Percentiles rank a stretch among this genome's conserved stretches.
Conservation (phyloP, 1,140 invertebrate genomes). For the Platorchestia sp. region DNA sequence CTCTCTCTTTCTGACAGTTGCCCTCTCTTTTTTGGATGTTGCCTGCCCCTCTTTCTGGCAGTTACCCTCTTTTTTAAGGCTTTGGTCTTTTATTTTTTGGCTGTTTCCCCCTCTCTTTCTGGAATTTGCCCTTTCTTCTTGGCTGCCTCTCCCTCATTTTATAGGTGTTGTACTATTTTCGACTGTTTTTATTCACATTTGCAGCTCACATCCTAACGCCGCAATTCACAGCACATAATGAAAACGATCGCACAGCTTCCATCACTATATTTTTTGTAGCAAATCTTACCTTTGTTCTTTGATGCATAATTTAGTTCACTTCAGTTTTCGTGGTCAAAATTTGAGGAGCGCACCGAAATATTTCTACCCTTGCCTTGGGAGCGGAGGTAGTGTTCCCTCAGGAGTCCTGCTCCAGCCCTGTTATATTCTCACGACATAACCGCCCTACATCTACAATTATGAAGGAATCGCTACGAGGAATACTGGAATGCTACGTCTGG, state of each 20-base stretch:
- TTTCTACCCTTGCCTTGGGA: not conserved
- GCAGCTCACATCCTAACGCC: not conserved
- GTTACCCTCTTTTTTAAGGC: not conserved
- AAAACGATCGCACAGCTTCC: not conserved
- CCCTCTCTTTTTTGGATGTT: not conserved
- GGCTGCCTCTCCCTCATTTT: not conserved
- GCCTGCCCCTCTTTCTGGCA: not conserved
- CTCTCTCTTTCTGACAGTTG: constrained; percentile 6
- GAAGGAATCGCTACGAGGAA: not conserved
- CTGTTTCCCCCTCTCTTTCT: not conserved
- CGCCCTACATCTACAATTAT: not conserved
- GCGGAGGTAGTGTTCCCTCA: not conserved
- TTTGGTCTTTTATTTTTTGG: too few species aligned
- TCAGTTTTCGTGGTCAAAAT: not conserved
- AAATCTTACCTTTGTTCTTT: not conserved
- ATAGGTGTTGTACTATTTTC: too few species aligned
- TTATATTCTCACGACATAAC: not conserved
- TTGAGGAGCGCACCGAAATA: not conserved
- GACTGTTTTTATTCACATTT: not conserved
- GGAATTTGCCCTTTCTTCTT: not conserved
- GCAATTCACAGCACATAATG: not conserved
- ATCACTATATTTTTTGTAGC: not conserved
- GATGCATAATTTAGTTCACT: too few species aligned
- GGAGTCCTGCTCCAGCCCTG: not conserved
- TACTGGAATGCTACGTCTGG: not conserved